phyloP scores from a whole-genome alignment of 1,140 invertebrate species.

The Hyles euphorbiae region DNA sequence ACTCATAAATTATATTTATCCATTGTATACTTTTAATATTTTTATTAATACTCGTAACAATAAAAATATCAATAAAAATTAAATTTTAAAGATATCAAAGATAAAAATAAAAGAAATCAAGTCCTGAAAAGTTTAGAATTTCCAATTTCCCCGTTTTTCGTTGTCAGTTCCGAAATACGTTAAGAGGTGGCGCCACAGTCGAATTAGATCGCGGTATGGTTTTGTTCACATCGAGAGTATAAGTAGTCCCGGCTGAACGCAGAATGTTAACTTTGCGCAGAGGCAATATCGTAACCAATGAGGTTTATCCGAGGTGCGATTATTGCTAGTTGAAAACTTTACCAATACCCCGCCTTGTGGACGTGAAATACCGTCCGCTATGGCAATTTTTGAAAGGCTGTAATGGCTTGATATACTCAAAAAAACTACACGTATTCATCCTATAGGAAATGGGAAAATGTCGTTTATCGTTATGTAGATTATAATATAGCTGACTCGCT shows the following conservation, averaged over 20 bases:
- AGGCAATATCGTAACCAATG: constrained; percentile 84
- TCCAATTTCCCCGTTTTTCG: constrained; percentile 7
- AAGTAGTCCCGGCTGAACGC: neutral
- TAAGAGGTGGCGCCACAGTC: constrained; percentile 30
- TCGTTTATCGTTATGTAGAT: too few species aligned
- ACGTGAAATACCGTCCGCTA: constrained; percentile 93
- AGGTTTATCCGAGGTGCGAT: constrained; percentile 90
- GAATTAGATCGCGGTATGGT: constrained; percentile 29
- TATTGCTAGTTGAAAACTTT: constrained; percentile 94
- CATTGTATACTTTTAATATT: too few species aligned
- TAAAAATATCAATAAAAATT: too few species aligned
- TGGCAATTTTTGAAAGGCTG: constrained; percentile 90
- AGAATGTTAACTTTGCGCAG: constrained; percentile 78
- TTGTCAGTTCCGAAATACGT: too few species aligned
- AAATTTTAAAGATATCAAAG: neutral
- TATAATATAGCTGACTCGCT: too few species aligned
- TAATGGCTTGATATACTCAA: constrained; percentile 18
- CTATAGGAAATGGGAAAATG: too few species aligned
- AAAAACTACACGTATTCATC: too few species aligned
- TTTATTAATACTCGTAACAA: too few species aligned
- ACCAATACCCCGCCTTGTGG: constrained; percentile 95
- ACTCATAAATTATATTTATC: too few species aligned
- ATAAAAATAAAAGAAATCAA: neutral
- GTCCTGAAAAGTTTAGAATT: neutral
- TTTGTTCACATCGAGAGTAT: constrained; percentile 10